phyloP scores from a whole-genome alignment of 2,797 vertebrate species.

The Hirundo rustica region DNA sequence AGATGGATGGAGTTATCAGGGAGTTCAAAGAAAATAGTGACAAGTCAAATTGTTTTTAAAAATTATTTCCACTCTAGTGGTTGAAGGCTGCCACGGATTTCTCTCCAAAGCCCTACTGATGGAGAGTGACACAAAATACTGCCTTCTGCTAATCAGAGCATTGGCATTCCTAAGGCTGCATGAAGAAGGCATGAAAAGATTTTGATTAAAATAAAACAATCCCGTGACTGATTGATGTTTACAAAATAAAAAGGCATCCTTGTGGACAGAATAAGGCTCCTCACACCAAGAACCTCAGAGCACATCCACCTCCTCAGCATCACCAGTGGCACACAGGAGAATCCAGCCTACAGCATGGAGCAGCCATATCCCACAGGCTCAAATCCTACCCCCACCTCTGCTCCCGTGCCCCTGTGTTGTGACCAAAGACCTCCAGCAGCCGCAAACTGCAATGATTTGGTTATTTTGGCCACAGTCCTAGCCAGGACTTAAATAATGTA shows the following conservation, averaged over 20 bases:
- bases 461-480: not conserved
- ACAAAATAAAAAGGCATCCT: not conserved
- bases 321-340: fast-evolving
- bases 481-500: not conserved
- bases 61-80: not conserved
- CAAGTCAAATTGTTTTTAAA: not conserved
- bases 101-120: not conserved
- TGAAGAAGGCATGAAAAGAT: not conserved
- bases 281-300: not conserved
- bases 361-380: not conserved
- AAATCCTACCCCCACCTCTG: not conserved
- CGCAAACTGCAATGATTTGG: not conserved
- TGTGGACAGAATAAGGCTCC: not conserved
- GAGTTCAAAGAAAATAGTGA: not conserved
- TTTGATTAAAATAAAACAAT: not conserved
- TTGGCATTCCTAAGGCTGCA: not conserved
- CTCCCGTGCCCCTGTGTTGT: not conserved
- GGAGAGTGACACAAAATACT: slow-evolving; percentile 10
- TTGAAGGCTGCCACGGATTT: not conserved
- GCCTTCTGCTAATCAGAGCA: not conserved
- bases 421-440: not conserved
- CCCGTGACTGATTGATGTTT: not conserved
- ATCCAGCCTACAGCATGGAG: not conserved
- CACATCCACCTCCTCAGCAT: not conserved
- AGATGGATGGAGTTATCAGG: not conserved